Evolutionary conservation across 2,797 vertebrate genomes (phyloP).

Genomic region (Xiphorhynchus erythropygius): DNA sequence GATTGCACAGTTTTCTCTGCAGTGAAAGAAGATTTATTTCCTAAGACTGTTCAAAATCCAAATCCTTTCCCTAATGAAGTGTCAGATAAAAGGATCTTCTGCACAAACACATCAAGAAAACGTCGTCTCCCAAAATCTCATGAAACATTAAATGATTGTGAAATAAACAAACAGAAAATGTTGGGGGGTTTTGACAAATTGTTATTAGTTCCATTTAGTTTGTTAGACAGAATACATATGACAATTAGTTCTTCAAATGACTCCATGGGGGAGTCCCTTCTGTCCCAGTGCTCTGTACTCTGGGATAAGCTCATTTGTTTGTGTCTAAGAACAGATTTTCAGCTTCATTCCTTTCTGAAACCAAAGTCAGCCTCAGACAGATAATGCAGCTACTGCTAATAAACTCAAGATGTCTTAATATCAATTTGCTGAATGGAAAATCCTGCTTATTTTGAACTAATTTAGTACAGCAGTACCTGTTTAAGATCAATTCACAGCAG

Average conservation of each 20-base stretch:
- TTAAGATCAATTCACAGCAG: conserved; percentile 58
- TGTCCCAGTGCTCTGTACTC: neutral
- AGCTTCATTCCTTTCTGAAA: neutral
- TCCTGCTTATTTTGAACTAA: conserved; percentile 49
- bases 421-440: conserved; percentile 44
- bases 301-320: neutral
- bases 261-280: neutral
- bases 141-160: neutral
- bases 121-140: neutral
- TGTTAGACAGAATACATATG: neutral
- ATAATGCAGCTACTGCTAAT: neutral
- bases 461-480: conserved; percentile 43
- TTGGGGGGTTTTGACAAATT: neutral
- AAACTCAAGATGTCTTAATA: conserved; percentile 37
- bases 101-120: neutral
- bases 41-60: neutral
- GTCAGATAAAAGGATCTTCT: conserved; percentile 3
- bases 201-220: neutral
- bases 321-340: neutral
- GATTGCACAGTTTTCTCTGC: neutral
- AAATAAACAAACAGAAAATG: neutral
- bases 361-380: neutral
- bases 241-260: neutral
- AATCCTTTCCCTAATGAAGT: conserved; percentile 13
- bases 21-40: neutral